Evolutionary conservation across 2,888 invertebrate species (phyloP).

Genomic region (Drepanosiphum platanoidis): DNA sequence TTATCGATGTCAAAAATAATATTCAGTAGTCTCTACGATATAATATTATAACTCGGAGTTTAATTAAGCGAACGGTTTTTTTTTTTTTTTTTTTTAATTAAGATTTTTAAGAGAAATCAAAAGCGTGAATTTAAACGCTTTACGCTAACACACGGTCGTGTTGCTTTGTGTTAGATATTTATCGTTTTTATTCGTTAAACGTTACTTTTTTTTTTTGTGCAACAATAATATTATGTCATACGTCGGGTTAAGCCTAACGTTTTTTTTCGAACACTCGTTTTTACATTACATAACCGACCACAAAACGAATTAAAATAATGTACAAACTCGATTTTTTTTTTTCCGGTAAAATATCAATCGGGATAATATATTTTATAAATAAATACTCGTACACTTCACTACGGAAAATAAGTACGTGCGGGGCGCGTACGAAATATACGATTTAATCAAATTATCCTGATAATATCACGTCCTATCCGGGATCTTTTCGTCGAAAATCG

Average conservation of each 20-base stretch:
- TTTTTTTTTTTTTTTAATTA: conserved; percentile 26
- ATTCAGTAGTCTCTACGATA: conserved; percentile 5
- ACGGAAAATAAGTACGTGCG: too few species aligned
- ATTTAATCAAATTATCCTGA: not conserved
- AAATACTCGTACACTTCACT: too few species aligned
- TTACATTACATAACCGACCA: conserved; percentile 35
- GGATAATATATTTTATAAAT: too few species aligned
- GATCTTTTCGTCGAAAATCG: not conserved
- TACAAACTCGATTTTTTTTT: not conserved
- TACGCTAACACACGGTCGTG: conserved; percentile 18
- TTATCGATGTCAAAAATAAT: not conserved
- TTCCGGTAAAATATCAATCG: not conserved
- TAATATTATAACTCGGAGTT: too few species aligned
- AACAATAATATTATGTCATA: conserved; percentile 54
- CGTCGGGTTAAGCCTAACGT: not conserved
- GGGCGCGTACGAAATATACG: too few species aligned
- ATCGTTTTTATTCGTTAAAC: conserved; percentile 23
- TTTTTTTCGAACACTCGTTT: conserved; percentile 7
- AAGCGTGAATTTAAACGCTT: conserved; percentile 9
- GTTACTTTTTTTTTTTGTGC: conserved; percentile 40
- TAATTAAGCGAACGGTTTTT: not conserved
- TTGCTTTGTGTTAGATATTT: conserved; percentile 20
- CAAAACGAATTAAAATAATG: not conserved
- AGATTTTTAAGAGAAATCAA: conserved; percentile 47
- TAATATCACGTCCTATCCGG: not conserved